These are phyloP conservation scores for Cetoscarus ocellatus DNA, from an alignment of 2,797 vertebrate species.

Conservation along the genomic window DNA sequence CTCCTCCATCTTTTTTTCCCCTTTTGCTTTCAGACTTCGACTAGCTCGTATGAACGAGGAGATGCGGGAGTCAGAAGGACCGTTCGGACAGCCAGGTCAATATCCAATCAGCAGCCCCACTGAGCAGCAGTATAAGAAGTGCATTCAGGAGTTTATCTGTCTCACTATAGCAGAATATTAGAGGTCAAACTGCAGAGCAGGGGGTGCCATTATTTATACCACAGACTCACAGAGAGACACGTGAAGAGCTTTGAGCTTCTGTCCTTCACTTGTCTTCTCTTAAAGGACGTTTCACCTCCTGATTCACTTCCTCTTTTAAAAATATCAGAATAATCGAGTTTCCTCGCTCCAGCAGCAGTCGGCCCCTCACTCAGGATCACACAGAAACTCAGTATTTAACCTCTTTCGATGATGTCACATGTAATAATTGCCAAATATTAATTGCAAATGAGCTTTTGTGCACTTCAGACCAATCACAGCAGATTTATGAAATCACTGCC, in stretches of 20 bases:
- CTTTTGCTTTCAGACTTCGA: constrained; percentile 86
- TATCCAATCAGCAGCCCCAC: constrained; percentile 95
- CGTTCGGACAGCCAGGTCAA: constrained; percentile 92
- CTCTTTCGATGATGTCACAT: constrained; percentile 63
- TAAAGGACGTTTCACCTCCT: constrained; percentile 20
- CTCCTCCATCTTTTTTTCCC: background rate
- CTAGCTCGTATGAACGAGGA: constrained; percentile 98
- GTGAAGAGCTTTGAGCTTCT: constrained; percentile 13
- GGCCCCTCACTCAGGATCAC: constrained; percentile 58
- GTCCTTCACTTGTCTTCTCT: constrained; percentile 6
- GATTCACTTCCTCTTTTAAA: constrained; percentile 44
- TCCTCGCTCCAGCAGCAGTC: constrained; percentile 30
- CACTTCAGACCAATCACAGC: constrained; percentile 15
- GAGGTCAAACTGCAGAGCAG: constrained; percentile 47
- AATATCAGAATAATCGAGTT: constrained; percentile 6
- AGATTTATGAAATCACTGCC: constrained; percentile 40
- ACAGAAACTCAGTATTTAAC: constrained; percentile 23
- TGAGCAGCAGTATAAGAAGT: constrained; percentile 96
- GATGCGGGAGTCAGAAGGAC: constrained; percentile 96
- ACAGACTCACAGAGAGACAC: constrained; percentile 21
- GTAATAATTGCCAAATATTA: constrained; percentile 14
- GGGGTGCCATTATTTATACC: constrained; percentile 49
- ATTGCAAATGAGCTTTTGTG: background rate
- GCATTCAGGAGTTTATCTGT: constrained; percentile 99
- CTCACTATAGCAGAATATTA: constrained; percentile 95